A percentile compares a stretch with the other conserved stretches of the same genome.
Evolutionary conservation across 2,113 vertebrate genomes (phyloP).

Genomic region (Misgurnus anguillicaudatus): DNA sequence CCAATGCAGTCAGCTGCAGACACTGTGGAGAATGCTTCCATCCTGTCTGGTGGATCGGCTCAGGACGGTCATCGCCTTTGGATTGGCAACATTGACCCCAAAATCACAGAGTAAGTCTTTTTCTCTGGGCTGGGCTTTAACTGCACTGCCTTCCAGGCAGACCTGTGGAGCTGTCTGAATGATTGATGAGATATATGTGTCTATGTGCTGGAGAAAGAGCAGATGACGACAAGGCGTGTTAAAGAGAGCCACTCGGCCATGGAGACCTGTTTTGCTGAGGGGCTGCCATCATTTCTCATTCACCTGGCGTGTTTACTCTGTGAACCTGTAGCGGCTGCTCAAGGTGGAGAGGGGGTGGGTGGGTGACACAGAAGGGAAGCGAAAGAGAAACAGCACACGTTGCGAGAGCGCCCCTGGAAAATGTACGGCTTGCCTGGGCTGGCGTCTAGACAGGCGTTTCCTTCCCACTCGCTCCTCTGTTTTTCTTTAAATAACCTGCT

Average conservation of each 20-base stretch:
- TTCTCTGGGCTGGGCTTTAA: background rate
- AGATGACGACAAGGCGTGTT: slow-evolving; percentile 71
- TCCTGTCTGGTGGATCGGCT: slow-evolving; percentile 87
- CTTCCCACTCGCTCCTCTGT: slow-evolving; percentile 75
- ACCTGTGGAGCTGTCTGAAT: slow-evolving; percentile 59
- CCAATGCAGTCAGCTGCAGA: slow-evolving; percentile 85
- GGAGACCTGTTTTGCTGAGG: slow-evolving; percentile 70
- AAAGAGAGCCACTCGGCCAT: slow-evolving; percentile 73
- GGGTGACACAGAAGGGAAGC: slow-evolving; percentile 23
- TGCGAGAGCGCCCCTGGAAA: slow-evolving; percentile 70
- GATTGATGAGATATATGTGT: slow-evolving; percentile 70
- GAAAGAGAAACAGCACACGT: slow-evolving; percentile 53
- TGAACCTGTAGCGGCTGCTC: slow-evolving; percentile 60
- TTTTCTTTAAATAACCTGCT: slow-evolving; percentile 73
- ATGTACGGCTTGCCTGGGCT: slow-evolving; percentile 68
- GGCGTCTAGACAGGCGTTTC: slow-evolving; percentile 81
- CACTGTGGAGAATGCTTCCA: slow-evolving; percentile 91
- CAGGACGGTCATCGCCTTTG: slow-evolving; percentile 94
- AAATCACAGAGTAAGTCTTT: slow-evolving; percentile 93
- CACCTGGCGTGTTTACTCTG: slow-evolving; percentile 78
- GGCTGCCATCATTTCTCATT: slow-evolving; percentile 74
- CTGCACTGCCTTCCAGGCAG: slow-evolving; percentile 53
- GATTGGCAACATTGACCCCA: slow-evolving; percentile 96
- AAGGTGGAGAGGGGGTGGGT: slow-evolving; percentile 32
- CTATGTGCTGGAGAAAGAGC: slow-evolving; percentile 68